Evolutionary conservation across 2,797 vertebrate genomes (phyloP).

Genomic region (Hemitrygon akajei): DNA sequence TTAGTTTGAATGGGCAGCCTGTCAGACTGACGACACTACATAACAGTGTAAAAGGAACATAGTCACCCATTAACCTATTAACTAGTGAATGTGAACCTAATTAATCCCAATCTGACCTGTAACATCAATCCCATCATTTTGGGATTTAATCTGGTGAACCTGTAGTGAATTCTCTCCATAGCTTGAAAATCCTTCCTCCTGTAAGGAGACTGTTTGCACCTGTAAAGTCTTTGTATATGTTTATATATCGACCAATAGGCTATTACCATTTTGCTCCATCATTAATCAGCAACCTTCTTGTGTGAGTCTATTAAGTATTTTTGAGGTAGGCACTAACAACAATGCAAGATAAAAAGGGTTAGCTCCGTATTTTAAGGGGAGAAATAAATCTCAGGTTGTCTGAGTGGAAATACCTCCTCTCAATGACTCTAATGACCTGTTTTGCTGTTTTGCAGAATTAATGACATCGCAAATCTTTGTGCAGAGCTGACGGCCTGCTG

Average conservation of each 20-base stretch:
- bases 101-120: no score
- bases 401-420: neutral
- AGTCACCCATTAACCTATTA: no score
- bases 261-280: neutral
- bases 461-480: slow-evolving; percentile 56
- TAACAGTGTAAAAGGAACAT: no score
- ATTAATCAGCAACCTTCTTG: no score
- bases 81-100: no score
- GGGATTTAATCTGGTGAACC: no score
- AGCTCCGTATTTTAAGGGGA: neutral
- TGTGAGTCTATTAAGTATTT: neutral
- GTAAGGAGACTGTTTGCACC: neutral
- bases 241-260: no score
- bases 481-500: slow-evolving; percentile 57
- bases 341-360: neutral
- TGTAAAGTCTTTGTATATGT: neutral
- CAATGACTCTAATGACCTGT: neutral
- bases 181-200: no score
- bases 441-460: slow-evolving; percentile 49
- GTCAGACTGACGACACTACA: no score
- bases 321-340: neutral
- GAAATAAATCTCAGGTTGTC: neutral
- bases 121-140: no score
- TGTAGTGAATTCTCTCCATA: no score
- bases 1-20: no score